A percentile compares a stretch with the other conserved stretches of the same genome.
These are phyloP conservation scores for Takifugu flavidus DNA, from an alignment of 2,113 vertebrate genomes.

Conservation along the genomic window DNA sequence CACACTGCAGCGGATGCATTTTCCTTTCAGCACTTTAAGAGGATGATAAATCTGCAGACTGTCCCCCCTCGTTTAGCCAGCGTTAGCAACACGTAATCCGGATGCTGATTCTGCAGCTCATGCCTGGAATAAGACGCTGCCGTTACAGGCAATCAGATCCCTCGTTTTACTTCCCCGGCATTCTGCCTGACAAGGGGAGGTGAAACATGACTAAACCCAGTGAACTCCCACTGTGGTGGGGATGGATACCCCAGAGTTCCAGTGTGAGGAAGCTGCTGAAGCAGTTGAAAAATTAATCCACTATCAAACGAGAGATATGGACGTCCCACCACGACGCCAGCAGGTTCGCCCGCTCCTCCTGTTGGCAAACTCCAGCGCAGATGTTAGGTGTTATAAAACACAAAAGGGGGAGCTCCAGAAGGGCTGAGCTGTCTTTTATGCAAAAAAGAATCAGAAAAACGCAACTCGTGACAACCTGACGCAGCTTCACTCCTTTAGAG, in stretches of 20 bases:
- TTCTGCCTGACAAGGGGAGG: constrained; percentile 14
- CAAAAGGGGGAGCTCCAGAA: constrained; percentile 23
- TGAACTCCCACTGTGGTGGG: constrained; percentile 20
- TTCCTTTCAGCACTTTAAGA: constrained; percentile 39
- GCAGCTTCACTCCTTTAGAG: neutral
- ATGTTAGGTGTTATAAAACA: constrained; percentile 27
- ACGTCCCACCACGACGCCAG: constrained; percentile 28
- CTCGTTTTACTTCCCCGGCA: constrained; percentile 13
- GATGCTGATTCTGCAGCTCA: constrained; percentile 23
- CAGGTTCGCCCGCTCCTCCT: constrained; percentile 39
- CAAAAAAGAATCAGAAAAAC: neutral
- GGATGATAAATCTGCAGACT: constrained; percentile 48
- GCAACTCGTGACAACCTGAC: neutral
- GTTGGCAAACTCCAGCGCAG: constrained; percentile 27
- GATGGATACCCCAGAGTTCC: constrained; percentile 44
- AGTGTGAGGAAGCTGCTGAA: constrained; percentile 49
- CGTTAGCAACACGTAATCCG: constrained; percentile 29
- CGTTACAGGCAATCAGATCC: constrained; percentile 13
- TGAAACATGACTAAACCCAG: constrained; percentile 30
- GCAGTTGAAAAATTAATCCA: constrained; percentile 63
- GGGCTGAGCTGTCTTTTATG: neutral
- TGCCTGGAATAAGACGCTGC: constrained; percentile 30
- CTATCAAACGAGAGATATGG: constrained; percentile 53
- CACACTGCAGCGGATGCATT: constrained; percentile 39
- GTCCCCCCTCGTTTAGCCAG: constrained; percentile 28